phyloP scores from a whole-genome alignment of 2,797 vertebrate species.

The Monodelphis domestica region DNA sequence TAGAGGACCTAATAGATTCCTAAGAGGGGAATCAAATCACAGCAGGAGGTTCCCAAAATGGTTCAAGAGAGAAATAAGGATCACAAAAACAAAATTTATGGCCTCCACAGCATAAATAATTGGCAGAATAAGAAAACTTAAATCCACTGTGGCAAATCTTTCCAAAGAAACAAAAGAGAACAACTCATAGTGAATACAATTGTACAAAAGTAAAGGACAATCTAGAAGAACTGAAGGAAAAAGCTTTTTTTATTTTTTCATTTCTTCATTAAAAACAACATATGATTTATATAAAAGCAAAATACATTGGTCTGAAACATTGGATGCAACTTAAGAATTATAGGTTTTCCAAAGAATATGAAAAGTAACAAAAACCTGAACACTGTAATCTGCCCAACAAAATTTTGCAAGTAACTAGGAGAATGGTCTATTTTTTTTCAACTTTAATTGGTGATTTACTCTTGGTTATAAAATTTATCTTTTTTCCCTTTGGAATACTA shows the following conservation, averaged over 20 bases:
- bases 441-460: neutral
- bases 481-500: neutral
- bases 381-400: neutral
- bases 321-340: neutral
- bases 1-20: neutral
- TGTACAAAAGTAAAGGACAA: neutral
- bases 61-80: neutral
- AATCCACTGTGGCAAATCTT: neutral
- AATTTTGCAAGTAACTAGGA: neutral
- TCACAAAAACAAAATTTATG: neutral
- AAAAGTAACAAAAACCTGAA: neutral
- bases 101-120: neutral
- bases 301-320: neutral
- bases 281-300: neutral
- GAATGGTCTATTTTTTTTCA: neutral
- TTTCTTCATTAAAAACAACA: neutral
- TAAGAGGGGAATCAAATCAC: neutral
- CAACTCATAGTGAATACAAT: neutral
- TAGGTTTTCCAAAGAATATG: neutral
- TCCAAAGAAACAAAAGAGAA: neutral
- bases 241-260: neutral
- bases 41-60: neutral
- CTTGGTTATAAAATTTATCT: neutral
- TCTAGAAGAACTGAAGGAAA: neutral
- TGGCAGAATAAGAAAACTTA: neutral